Evolutionary conservation across 2,888 invertebrate species (phyloP), one percentile per base, ranked within the genome.

Genomic region (Andrena hattorfiana): DNA sequence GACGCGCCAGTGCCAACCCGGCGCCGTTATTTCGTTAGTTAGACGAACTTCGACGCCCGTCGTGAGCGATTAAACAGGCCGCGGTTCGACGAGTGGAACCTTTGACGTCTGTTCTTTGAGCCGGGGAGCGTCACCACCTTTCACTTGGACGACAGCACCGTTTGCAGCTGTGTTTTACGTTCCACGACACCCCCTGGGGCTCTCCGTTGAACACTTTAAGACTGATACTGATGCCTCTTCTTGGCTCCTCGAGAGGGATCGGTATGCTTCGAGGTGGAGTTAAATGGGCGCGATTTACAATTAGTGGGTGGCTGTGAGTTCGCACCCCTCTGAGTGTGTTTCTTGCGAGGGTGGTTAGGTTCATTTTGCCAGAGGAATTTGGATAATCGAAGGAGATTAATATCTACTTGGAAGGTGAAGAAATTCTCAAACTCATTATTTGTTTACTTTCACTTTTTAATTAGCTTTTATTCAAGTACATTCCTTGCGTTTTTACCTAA

Each of bases 11-110:
- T 2, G 49, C 8, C 16, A 23, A 20, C 2, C 10, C 10, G 32
- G 86, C 83, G 87, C 86, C 89, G 90, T 91, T 92, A 91, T 92
- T 92, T 90, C 90, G 92, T 91, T 92, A 92, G 92, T 93, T 92
- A 92, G 92, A 92, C 90, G 88, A 92, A 92, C 90, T 91, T 91
- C 90, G 85, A 86, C 89, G 90, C 90, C 89, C 85, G 83, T 88
- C 86, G 75, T 82, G 86, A 87, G 89, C 89, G 90, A 92, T 91
- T 90, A 90, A 92, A 91, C 86, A 13, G 49, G 86, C 85, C 56
- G 26, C 49, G 16, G 70, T 67, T 54, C 56, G 63, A 35, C 54
- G 73, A 66, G 54, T n/a, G 60, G 20, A 48, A 10, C 59, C 42
- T 62, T 42, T 59, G 69, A 42, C 42, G 42, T 13, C 59, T 69